Conservation (phyloP, 2,888 invertebrate species). For the Ornithoptera alexandrae region DNA sequence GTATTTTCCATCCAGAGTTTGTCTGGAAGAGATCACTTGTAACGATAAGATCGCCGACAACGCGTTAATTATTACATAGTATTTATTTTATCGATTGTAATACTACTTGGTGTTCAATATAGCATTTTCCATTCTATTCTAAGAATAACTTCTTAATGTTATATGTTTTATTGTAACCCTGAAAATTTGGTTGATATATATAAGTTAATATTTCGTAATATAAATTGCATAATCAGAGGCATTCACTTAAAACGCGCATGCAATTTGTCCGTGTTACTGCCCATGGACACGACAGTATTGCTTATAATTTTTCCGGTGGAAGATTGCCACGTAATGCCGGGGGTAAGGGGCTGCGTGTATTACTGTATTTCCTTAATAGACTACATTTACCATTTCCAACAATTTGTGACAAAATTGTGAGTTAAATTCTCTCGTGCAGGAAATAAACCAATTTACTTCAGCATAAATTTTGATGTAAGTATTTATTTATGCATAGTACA, state of each 20-base stretch:
- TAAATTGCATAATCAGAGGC: slow-evolving; percentile 25
- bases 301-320: slow-evolving; percentile 75
- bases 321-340: slow-evolving; percentile 77
- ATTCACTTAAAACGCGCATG: slow-evolving; percentile 30
- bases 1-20: no score
- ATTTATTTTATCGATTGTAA: no score
- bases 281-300: slow-evolving; percentile 72
- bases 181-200: neutral
- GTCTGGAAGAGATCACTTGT: no score
- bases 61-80: no score
- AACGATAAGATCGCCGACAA: no score
- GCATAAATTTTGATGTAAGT: slow-evolving; percentile 25
- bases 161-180: neutral
- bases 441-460: slow-evolving; percentile 78
- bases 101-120: no score
- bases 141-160: neutral
- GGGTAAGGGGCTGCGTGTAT: slow-evolving; percentile 75
- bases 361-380: slow-evolving; percentile 80
- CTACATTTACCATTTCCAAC: slow-evolving; percentile 77
- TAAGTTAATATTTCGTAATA: slow-evolving; percentile 14
- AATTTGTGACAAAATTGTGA: slow-evolving; percentile 77
- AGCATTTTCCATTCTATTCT: no score
- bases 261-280: slow-evolving; percentile 60
- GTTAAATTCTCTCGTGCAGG: slow-evolving; percentile 76
- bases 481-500: slow-evolving; percentile 24